Evolutionary conservation across 2,888 invertebrate genomes (phyloP).

Genomic region (Nipponacmea schrenckii): DNA sequence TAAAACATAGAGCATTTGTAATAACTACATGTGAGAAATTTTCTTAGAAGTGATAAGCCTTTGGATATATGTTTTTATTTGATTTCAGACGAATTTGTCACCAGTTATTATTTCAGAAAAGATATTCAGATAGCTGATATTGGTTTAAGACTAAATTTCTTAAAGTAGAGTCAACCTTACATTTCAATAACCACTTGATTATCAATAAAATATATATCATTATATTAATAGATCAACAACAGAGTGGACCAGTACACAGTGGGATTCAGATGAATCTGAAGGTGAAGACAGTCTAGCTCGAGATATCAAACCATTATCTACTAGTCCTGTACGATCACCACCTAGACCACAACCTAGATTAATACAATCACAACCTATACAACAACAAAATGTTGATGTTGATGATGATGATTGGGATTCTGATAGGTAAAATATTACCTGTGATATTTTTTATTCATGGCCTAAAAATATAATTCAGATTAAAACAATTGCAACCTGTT

Average conservation of each 20-base stretch:
- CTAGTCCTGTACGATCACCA: constrained; percentile 26
- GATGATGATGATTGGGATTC: constrained; percentile 46
- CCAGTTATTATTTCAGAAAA: no score
- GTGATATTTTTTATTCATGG: no score
- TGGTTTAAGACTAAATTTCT: no score
- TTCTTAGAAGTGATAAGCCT: no score
- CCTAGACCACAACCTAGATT: constrained; percentile 37
- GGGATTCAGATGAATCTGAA: constrained; percentile 49
- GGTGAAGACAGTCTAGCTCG: constrained; percentile 77
- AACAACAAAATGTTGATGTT: constrained; percentile 34
- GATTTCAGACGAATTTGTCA: no score
- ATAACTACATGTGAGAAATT: no score
- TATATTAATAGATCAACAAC: constrained; percentile 39
- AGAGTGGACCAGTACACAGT: constrained; percentile 59
- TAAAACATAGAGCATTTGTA: background rate
- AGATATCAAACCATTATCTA: constrained; percentile 12
- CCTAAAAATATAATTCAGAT: background rate
- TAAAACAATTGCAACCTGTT: no score
- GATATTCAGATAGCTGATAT: no score
- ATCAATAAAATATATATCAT: background rate
- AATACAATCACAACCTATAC: constrained; percentile 42
- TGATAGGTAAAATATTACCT: constrained; percentile 40
- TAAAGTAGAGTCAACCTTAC: no score
- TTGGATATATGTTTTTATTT: no score
- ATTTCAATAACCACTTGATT: no score